Percentiles rank a stretch among this genome's conserved stretches.
phyloP scores from a whole-genome alignment of 2,888 invertebrate species.

The Tenthredo livida region DNA sequence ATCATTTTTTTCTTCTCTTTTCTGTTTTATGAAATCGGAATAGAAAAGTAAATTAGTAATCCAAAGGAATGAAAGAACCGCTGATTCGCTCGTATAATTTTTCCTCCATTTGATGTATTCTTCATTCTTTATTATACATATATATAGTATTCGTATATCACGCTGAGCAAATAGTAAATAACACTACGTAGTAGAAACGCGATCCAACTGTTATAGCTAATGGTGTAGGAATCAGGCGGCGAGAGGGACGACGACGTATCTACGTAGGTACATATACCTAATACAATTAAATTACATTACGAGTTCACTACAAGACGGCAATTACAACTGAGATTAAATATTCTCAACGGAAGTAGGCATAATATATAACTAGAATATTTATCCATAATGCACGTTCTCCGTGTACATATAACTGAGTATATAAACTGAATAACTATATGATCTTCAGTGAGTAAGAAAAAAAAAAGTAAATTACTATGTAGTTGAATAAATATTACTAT shows the following conservation, averaged over 20 bases:
- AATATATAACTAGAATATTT: background rate
- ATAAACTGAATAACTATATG: background rate
- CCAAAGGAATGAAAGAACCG: background rate
- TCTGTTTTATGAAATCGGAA: background rate
- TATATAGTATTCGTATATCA: too few species aligned
- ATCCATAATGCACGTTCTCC: background rate
- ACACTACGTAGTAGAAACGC: background rate
- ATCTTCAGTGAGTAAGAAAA: background rate
- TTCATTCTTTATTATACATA: too few species aligned
- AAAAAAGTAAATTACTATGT: background rate
- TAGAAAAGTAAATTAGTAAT: background rate
- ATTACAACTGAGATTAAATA: conserved; percentile 27
- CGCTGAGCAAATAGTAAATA: background rate
- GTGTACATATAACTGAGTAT: background rate
- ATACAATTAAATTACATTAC: background rate
- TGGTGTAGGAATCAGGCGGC: background rate
- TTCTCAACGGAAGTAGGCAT: conserved; percentile 32
- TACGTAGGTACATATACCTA: background rate
- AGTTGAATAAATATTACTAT: background rate
- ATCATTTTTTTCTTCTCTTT: background rate
- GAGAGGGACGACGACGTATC: background rate
- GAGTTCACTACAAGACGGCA: background rate
- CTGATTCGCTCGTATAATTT: too few species aligned
- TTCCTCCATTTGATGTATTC: too few species aligned
- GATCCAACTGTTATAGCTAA: background rate